Evolutionary conservation across 2,888 invertebrate species (phyloP), one percentile per base, ranked within the genome.

Genomic region (Anaspis maculata): DNA sequence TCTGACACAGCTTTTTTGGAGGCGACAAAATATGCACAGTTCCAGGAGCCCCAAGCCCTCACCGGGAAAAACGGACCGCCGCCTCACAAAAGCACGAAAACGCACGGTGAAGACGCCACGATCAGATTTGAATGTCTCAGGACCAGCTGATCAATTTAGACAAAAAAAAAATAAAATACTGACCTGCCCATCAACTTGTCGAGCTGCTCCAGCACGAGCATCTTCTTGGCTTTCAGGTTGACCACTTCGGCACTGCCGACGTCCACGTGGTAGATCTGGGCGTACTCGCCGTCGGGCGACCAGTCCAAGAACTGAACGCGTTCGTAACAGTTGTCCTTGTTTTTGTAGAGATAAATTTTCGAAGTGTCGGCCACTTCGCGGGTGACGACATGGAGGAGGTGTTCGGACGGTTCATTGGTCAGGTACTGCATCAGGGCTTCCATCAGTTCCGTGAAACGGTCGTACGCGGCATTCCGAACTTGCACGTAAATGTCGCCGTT

Each of bases 221-320:
- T 48, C 3, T 64, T 54, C 9, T 65, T 48, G 2, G 37, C 32
- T n/a, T n/a, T n/a, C n/a, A n/a, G n/a, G n/a, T n/a, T 62, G 42
- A 71, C 64, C 1, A 60, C 59, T 12, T 67, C 66, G 3, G 65
- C 66, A 13, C 64, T 60, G 0, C 77, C 77, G 40, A 67, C 63
- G 46, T 78, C 78, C 7, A 77, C 64, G 37, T 70, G 70, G 34
- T 69, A 68, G 3, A 75, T 65, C 3, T 68, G 67, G 1, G 69
- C 66, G 23, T 64, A 56, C 24, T 65, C 59, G 3, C 3, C 12
- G 13, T 61, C 51, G 2, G 61, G 57, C 5, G 58, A 57, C 46
- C 62, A 61, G 33, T 63, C 59, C n/a, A 64, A 55, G 3, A 75
- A 56, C 37, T 62, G 62, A 2, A 67, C 69, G 10, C 76, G 64